Percentiles rank a stretch among this genome's conserved stretches.
These are phyloP conservation scores for Diogma glabrata DNA, from an alignment of 2,888 invertebrate species.

Conservation along the genomic window DNA sequence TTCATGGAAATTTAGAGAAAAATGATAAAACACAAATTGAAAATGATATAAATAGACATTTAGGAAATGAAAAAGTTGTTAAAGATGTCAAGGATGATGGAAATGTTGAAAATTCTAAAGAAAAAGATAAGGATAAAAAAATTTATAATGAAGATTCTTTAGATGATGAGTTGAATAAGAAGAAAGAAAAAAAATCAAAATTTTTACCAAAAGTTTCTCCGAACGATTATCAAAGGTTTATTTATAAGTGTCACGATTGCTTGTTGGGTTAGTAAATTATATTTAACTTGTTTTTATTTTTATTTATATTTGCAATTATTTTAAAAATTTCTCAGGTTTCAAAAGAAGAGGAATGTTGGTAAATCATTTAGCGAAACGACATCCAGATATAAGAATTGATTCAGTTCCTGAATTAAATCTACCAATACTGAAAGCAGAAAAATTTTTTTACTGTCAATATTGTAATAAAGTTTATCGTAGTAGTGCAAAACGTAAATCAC, in stretches of 20 bases:
- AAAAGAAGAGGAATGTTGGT: constrained; percentile 76
- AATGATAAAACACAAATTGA: no score
- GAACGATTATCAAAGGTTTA: constrained; percentile 57
- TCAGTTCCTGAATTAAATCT: constrained; percentile 61
- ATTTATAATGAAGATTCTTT: not conserved
- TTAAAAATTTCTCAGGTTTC: constrained; percentile 37
- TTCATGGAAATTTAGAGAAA: constrained; percentile 19
- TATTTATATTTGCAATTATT: not conserved
- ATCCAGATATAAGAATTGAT: constrained; percentile 51
- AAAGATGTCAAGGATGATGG: no score
- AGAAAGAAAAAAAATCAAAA: constrained; percentile 22
- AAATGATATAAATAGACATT: not conserved
- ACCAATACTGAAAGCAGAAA: constrained; percentile 63
- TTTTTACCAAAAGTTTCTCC: constrained; percentile 28
- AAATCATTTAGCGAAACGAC: constrained; percentile 71
- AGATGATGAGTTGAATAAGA: not conserved
- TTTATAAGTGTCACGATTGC: constrained; percentile 67
- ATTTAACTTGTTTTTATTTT: not conserved
- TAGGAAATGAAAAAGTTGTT: constrained; percentile 6
- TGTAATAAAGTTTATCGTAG: constrained; percentile 78
- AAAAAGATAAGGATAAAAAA: not conserved
- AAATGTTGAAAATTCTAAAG: not conserved
- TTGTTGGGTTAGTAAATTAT: constrained; percentile 37
- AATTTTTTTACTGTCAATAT: constrained; percentile 73
- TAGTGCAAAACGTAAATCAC: constrained; percentile 71